phyloP scores from a whole-genome alignment of 2,797 vertebrate genomes.

The Phrynocephalus vlangalii region DNA sequence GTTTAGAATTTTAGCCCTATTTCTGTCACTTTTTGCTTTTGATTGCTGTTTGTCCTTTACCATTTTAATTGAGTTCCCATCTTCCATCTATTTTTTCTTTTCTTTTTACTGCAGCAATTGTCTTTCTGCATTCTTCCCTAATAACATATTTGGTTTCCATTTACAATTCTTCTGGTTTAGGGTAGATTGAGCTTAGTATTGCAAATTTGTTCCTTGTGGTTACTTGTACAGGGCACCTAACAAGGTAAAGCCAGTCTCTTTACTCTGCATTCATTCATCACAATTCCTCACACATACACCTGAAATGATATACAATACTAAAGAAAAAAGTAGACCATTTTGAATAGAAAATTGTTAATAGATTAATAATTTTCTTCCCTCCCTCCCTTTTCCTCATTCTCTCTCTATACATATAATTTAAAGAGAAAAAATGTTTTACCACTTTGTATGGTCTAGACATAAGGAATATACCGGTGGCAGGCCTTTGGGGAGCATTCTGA shows the following conservation, averaged over 20 bases:
- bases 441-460: constrained; percentile 42
- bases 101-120: no score
- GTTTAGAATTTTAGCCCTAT: no score
- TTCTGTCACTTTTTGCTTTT: no score
- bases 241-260: neutral
- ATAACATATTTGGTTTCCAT: no score
- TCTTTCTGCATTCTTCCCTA: no score
- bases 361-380: neutral
- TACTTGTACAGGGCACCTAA: neutral
- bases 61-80: no score
- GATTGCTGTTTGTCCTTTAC: no score
- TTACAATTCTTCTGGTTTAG: no score
- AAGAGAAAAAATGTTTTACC: neutral
- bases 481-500: constrained; percentile 38
- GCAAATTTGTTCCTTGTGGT: no score
- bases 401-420: neutral
- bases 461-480: constrained; percentile 45
- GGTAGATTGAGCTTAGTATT: no score
- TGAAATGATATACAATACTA: neutral
- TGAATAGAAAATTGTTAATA: neutral
- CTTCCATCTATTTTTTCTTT: no score
- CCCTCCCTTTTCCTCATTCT: no score
- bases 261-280: neutral
- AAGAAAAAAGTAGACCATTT: neutral
- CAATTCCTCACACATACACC: neutral